Evolutionary conservation across 2,113 vertebrate species (phyloP), one percentile per base, ranked within the genome.

Genomic region (Equus quagga): DNA sequence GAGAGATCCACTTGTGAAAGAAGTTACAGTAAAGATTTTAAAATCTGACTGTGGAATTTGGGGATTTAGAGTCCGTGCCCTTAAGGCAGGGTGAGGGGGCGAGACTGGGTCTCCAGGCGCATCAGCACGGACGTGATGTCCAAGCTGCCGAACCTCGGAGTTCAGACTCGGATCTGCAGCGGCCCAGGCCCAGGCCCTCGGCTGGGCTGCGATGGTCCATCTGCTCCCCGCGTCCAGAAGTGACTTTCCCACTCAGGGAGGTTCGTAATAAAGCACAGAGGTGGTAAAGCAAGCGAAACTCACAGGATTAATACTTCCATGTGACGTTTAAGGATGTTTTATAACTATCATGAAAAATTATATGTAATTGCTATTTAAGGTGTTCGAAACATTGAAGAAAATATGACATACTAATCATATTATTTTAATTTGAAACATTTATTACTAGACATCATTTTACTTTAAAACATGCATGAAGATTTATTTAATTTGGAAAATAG

Each of bases 371-470:
- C 46, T 91, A 81, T 65, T 92, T 78, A 81, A 11, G 11, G 17
- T 79, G 4, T 82, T 78, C 78, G 54, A 49, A 75, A 73, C 28
- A 31, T 75, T 90, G 49, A 90, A 84, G 62, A 62, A 83, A 94
- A 76, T 33, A 31, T 72, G 24, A 88, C 19, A 58, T 15, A 64
- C 46, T 87, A 62, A 75, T 36, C 0, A 0, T 23, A 23, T 36
- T 49, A 80, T 36, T 94, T 91, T 89, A 92, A 72, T 86, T 72
- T 54, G 49, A 54, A n/a, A 87, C 73, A 17, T 96, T 91, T 90
- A 62, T 72, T 54, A 56, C 87, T 62, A 81, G 73, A 44, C 1
- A 36, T 54, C 8, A 76, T 83, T 67, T 81, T 82, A 88, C 19
- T 78, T 96, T 96, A 60, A 96, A 76, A 86, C 51, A 60, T 62